phyloP scores from a whole-genome alignment of 2,797 vertebrate genomes.

The Meda fulgida region DNA sequence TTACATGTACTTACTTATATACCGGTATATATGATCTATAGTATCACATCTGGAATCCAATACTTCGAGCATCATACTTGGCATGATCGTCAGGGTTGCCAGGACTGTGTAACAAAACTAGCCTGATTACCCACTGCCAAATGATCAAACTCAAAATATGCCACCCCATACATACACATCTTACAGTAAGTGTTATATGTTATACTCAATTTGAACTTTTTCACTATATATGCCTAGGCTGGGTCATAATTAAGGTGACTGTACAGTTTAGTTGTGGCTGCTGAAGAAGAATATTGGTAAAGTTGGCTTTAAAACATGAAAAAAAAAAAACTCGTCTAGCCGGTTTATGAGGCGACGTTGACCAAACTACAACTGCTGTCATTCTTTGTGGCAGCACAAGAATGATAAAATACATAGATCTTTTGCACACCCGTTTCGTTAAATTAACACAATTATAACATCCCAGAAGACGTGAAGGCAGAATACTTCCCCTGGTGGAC shows the following conservation, averaged over 20 bases:
- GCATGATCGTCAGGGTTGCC: neutral
- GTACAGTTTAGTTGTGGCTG: neutral
- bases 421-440: neutral
- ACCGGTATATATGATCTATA: no score
- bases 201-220: no score
- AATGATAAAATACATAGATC: neutral
- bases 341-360: neutral
- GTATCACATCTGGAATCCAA: neutral
- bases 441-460: neutral
- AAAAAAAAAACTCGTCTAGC: no score
- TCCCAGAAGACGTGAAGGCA: constrained; percentile 3
- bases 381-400: neutral
- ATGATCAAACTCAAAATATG: no score
- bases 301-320: neutral
- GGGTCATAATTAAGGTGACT: neutral
- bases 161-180: no score
- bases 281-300: neutral
- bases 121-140: neutral
- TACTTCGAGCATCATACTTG: neutral
- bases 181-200: no score
- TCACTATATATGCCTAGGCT: no score
- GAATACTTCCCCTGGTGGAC: neutral
- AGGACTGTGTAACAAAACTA: neutral
- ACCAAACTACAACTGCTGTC: neutral
- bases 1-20: neutral